Conservation (phyloP, 2,888 invertebrate species). For the Nezara viridula region DNA sequence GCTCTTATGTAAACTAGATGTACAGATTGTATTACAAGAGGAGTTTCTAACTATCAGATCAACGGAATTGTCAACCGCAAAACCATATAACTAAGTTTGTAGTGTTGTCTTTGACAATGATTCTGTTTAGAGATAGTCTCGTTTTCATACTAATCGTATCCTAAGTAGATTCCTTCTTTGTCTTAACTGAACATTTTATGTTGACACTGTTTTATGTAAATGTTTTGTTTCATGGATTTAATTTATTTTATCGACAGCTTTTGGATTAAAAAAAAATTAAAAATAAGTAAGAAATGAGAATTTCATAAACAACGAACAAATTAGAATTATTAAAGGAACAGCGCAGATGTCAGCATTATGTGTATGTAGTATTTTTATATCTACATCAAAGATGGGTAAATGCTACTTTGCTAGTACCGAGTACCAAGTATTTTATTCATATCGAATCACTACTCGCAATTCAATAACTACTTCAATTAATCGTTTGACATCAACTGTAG, state of each 20-base stretch:
- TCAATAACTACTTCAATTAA: too few relatives aligned
- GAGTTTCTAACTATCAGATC: conserved; percentile 38
- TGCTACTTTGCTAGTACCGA: too few relatives aligned
- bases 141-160: background rate
- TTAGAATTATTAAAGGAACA: too few relatives aligned
- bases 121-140: conserved; percentile 12
- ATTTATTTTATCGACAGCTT: background rate
- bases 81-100: conserved; percentile 30
- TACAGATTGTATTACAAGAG: conserved; percentile 38
- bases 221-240: background rate
- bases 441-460: too few relatives aligned
- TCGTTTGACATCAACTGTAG: too few relatives aligned
- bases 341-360: too few relatives aligned
- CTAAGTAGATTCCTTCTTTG: background rate
- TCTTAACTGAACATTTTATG: background rate
- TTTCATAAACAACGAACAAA: too few relatives aligned
- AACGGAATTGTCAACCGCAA: conserved; percentile 16
- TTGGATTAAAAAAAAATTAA: too few relatives aligned
- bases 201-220: background rate
- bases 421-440: too few relatives aligned
- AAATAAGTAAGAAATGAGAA: too few relatives aligned
- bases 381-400: too few relatives aligned
- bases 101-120: conserved; percentile 33
- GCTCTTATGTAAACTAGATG: conserved; percentile 27
- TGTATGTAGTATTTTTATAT: too few relatives aligned